Percentiles rank a stretch among this genome's conserved stretches.
Evolutionary conservation across 2,113 vertebrate genomes (phyloP).

Genomic region (Fulica atra): DNA sequence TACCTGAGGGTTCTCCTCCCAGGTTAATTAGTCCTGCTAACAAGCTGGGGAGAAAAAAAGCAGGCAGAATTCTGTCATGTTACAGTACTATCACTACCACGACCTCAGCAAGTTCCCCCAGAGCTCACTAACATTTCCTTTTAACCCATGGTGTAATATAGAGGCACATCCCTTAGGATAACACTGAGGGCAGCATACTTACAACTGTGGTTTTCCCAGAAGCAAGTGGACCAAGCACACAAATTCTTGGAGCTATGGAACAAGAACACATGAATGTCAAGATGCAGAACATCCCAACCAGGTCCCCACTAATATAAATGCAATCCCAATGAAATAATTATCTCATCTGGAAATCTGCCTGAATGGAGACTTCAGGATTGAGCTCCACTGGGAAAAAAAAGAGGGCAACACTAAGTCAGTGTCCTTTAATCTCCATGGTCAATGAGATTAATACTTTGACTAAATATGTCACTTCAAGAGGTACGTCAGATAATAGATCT

Average conservation of each 20-base stretch:
- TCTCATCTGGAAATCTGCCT: not conserved
- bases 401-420: not conserved
- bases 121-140: not conserved
- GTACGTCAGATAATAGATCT: not conserved
- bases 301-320: not conserved
- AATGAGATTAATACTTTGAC: not conserved
- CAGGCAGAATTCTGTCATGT: not conserved
- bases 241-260: slow-evolving; percentile 75
- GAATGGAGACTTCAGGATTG: not conserved
- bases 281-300: not conserved
- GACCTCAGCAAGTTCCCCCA: not conserved
- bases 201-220: slow-evolving; percentile 85
- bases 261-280: slow-evolving; percentile 40
- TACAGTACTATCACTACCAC: not conserved
- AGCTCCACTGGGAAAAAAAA: not conserved
- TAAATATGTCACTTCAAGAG: not conserved
- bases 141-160: not conserved
- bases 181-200: slow-evolving; percentile 48
- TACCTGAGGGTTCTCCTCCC: not conserved
- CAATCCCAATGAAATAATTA: not conserved
- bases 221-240: slow-evolving; percentile 86
- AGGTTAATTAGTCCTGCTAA: not conserved
- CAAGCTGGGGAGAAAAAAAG: not conserved
- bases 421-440: not conserved
- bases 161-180: not conserved